phyloP scores from a whole-genome alignment of 2,113 vertebrate genomes.

The Tetrax tetrax region DNA sequence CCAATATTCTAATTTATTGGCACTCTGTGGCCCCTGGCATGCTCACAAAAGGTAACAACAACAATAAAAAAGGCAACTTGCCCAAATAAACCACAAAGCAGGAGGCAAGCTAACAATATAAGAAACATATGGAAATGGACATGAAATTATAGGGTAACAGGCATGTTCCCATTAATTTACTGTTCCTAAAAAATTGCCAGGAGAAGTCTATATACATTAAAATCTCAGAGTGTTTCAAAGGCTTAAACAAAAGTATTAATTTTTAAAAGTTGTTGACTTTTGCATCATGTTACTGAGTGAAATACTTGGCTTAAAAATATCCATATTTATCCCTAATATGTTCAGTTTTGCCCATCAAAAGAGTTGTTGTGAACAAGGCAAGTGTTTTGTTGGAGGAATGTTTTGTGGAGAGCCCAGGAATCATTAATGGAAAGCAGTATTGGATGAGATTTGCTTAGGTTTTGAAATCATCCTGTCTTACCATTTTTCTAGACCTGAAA shows the following conservation, averaged over 20 bases:
- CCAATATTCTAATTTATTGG: not conserved
- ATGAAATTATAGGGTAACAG: not conserved
- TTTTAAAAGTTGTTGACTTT: not conserved
- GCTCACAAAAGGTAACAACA: constrained; percentile 1
- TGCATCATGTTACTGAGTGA: not conserved
- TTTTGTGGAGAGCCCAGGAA: not conserved
- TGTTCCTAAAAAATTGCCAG: not conserved
- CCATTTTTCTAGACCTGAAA: not conserved
- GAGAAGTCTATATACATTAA: not conserved
- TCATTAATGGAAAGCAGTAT: not conserved
- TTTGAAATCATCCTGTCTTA: not conserved
- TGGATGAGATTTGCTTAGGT: not conserved
- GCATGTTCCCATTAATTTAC: not conserved
- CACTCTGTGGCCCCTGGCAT: not conserved
- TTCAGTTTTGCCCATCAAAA: not conserved
- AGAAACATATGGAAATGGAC: not conserved
- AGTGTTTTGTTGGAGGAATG: not conserved
- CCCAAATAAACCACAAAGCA: not conserved
- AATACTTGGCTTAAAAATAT: not conserved
- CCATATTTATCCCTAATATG: not conserved
- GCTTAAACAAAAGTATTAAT: not conserved
- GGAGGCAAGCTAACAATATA: not conserved
- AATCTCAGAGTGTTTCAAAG: not conserved
- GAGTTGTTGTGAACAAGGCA: not conserved
- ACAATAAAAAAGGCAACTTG: not conserved